Percentiles rank a stretch among this genome's conserved stretches.
Conservation (phyloP, 2,888 invertebrate genomes). For the Mantis religiosa region DNA sequence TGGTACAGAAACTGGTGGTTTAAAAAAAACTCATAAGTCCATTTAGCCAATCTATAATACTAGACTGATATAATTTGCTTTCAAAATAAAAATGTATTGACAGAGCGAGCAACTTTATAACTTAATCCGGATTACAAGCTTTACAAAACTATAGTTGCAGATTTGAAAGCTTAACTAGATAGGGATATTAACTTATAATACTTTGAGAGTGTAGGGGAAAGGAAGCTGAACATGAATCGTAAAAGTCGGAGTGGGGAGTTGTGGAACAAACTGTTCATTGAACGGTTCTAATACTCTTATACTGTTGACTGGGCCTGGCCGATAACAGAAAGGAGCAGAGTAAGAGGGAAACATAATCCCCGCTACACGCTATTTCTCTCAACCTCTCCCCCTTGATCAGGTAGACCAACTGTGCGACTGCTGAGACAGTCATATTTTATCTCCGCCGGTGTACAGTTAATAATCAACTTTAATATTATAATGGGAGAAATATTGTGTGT, state of each 20-base stretch:
- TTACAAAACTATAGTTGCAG: not conserved
- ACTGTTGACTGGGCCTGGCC: conserved; percentile 3
- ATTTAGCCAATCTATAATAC: too few species aligned
- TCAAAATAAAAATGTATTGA: too few species aligned
- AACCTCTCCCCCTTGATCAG: not conserved
- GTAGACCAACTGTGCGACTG: not conserved
- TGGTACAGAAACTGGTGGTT: too few species aligned
- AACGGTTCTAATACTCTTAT: conserved; percentile 15
- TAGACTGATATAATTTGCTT: too few species aligned
- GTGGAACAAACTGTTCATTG: not conserved
- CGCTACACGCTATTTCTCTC: not conserved
- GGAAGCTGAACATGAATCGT: not conserved
- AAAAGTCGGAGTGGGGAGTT: not conserved
- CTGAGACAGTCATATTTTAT: not conserved
- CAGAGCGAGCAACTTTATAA: not conserved
- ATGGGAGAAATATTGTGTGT: too few species aligned
- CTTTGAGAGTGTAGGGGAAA: not conserved
- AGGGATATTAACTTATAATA: not conserved
- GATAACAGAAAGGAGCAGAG: not conserved
- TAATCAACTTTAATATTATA: too few species aligned
- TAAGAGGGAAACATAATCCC: not conserved
- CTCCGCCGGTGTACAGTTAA: too few species aligned
- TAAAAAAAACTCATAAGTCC: too few species aligned
- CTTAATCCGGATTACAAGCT: not conserved
- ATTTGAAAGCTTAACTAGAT: not conserved